Evolutionary conservation across 2,113 vertebrate species (phyloP), one percentile per base, ranked within the genome.

Genomic region (Baryphthengus martii): DNA sequence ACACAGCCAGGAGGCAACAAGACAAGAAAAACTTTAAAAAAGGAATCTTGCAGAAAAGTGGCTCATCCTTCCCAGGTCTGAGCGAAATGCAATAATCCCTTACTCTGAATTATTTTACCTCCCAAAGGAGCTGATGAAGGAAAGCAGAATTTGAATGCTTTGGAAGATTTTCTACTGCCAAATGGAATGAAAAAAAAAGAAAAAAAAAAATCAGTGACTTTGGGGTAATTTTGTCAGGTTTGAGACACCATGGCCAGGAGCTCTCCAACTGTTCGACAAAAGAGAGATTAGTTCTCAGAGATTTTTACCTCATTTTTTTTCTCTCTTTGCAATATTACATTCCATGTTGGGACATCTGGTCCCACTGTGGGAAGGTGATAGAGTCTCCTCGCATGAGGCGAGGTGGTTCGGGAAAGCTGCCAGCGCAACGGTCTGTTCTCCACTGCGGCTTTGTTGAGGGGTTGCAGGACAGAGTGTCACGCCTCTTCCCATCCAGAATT

Each of bases 291-390:
- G 94, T 75, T 94, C 53, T 86, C 92, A 58, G 83, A 79, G 92
- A 73, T 77, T 90, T 94, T 75, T 52, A 59, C 61, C 67, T 78
- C 15, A 5, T 83, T 79, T 88, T 90, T 70, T 79, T 8, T 74
- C 47, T 65, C 58, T 89, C 80, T 79, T 29, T 26, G 16, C 77
- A 93, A 90, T 89, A 89, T 86, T 88, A 52, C 71, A 37, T 76
- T 92, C 81, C 31, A 16, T 73, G 12, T 45, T 74, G 89, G 90
- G 95, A 94, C 97, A 97, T 93, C 97, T 97, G 96, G 96, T 94
- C 93, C 92, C 95, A 88, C 79, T 26, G 96, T 78, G 89, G 96
- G 96, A 84, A 90, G 80, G 92, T 78, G 90, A 92, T 90, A 42
- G 88, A 88, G 94, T 94, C 93, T 96, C 88, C 65, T 67, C 12